A percentile compares a stretch with the other conserved stretches of the same genome.
phyloP scores from a whole-genome alignment of 2,888 invertebrate species.

The Diarsia dahlii region DNA sequence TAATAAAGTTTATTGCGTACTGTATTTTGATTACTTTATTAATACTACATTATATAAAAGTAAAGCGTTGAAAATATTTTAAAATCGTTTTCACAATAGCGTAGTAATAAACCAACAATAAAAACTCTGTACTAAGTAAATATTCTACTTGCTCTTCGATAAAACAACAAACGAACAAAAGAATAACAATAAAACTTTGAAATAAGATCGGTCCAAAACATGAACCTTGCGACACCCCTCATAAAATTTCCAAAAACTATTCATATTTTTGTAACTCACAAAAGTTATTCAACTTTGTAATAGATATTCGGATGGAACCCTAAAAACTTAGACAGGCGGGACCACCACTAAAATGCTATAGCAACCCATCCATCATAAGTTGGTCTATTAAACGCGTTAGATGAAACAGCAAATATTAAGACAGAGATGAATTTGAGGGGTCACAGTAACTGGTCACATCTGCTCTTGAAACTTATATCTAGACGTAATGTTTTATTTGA shows the following conservation, averaged over 20 bases:
- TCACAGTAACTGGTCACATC: slow-evolving; percentile 62
- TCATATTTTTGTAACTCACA: slow-evolving; percentile 46
- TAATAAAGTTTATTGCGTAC: background rate
- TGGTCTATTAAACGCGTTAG: slow-evolving; percentile 49
- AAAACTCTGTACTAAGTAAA: slow-evolving; percentile 18
- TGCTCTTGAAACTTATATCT: slow-evolving; percentile 71
- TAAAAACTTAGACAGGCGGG: slow-evolving; percentile 58
- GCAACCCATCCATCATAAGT: slow-evolving; percentile 50
- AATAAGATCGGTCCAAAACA: slow-evolving; percentile 47
- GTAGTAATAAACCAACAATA: slow-evolving; percentile 9
- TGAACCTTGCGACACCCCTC: slow-evolving; percentile 36
- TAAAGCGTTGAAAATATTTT: background rate
- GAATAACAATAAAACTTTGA: slow-evolving; percentile 48
- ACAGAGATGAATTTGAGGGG: slow-evolving; percentile 43
- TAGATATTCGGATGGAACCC: slow-evolving; percentile 57
- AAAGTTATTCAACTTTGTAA: slow-evolving; percentile 59
- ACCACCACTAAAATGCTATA: slow-evolving; percentile 55
- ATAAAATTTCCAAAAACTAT: slow-evolving; percentile 48
- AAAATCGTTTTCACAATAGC: background rate
- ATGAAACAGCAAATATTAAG: slow-evolving; percentile 32
- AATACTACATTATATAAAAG: background rate
- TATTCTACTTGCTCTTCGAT: background rate
- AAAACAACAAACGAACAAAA: slow-evolving; percentile 36
- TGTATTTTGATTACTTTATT: slow-evolving; percentile 4
- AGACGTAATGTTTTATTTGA: slow-evolving; percentile 71